A percentile compares a stretch with the other conserved stretches of the same genome.
These are phyloP conservation scores for Dynastes hyllus DNA, from an alignment of 2,888 invertebrate species.

Conservation along the genomic window DNA sequence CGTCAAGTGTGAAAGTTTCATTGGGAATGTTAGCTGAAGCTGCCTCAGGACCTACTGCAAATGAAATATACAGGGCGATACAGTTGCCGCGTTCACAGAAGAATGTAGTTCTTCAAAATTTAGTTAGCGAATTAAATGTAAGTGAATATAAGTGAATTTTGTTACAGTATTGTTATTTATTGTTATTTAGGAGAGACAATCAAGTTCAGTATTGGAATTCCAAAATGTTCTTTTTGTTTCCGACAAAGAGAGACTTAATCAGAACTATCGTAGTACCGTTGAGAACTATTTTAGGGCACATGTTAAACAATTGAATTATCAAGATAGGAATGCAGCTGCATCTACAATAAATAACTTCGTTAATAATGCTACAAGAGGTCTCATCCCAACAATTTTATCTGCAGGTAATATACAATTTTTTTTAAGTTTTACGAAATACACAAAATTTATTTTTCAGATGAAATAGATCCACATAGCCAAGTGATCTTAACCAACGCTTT, in stretches of 20 bases:
- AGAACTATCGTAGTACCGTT: slow-evolving; percentile 71
- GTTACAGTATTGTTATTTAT: not conserved
- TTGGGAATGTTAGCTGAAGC: slow-evolving; percentile 79
- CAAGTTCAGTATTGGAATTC: slow-evolving; percentile 65
- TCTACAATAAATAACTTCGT: slow-evolving; percentile 78
- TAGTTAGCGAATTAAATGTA: slow-evolving; percentile 27
- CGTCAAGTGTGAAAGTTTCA: slow-evolving; percentile 78
- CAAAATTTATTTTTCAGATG: slow-evolving; percentile 65
- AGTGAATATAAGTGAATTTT: slow-evolving; percentile 10
- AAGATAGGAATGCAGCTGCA: slow-evolving; percentile 69
- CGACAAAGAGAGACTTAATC: slow-evolving; percentile 68
- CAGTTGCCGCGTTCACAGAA: slow-evolving; percentile 70
- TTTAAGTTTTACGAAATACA: not conserved
- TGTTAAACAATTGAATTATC: slow-evolving; percentile 73
- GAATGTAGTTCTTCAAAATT: not conserved
- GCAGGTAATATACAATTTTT: slow-evolving; percentile 69
- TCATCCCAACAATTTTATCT: slow-evolving; percentile 74
- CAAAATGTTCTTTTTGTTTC: slow-evolving; percentile 74
- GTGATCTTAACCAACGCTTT: slow-evolving; percentile 84
- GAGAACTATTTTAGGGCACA: slow-evolving; percentile 73
- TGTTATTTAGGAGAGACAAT: slow-evolving; percentile 19
- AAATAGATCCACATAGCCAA: slow-evolving; percentile 73
- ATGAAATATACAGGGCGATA: slow-evolving; percentile 75
- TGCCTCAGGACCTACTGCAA: slow-evolving; percentile 74
- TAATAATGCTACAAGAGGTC: slow-evolving; percentile 73